Evolutionary conservation across 2,113 vertebrate genomes (phyloP), one percentile per base, ranked within the genome.

Genomic region (Entosphenus tridentatus): DNA sequence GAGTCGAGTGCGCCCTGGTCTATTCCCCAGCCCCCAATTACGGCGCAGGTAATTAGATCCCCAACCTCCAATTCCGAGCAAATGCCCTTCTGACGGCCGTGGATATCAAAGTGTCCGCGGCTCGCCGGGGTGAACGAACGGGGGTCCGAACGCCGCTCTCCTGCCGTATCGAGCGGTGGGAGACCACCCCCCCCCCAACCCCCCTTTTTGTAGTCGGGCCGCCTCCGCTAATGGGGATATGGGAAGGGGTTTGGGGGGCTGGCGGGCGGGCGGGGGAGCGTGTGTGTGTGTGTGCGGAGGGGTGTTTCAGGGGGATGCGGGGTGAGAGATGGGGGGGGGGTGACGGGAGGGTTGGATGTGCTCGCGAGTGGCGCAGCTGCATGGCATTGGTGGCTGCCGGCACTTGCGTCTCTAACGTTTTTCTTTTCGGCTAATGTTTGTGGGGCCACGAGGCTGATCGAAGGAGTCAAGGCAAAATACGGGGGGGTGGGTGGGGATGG

Each of bases 11-110:
- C 87, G 85, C 87, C 87, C 88, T 85, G 89, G 84, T 87, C 88
- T 89, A 97, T 96, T 97, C 93, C 93, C 91, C 84, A 95, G 88
- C 87, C 89, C 87, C 93, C 91, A 95, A 96, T 97, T 97, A 96
- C 86, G 86, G 88, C 85, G 86, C 62, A 87, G 86, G 89, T 96
- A 97, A 97, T 95, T 92, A 95, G 91, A 96, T 96, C 93, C 93
- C 91, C 90, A 95, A 95, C 87, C 91, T 96, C 91, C 90, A 89
- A 87, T 91, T 92, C 88, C 88, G 89, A 86, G 89, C 87, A 88
- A 87, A 95, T 88, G 89, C 89, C 89, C 91, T 92, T 93, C 89
- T 90, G 90, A 93, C 89, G 89, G 91, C 87, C 89, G 88, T 84
- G 93, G 93, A 96, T 97, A 96, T 97, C 93, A 97, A 97, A 97